Conservation (phyloP, 2,113 vertebrate species). For the Leptocoma aspasia region DNA sequence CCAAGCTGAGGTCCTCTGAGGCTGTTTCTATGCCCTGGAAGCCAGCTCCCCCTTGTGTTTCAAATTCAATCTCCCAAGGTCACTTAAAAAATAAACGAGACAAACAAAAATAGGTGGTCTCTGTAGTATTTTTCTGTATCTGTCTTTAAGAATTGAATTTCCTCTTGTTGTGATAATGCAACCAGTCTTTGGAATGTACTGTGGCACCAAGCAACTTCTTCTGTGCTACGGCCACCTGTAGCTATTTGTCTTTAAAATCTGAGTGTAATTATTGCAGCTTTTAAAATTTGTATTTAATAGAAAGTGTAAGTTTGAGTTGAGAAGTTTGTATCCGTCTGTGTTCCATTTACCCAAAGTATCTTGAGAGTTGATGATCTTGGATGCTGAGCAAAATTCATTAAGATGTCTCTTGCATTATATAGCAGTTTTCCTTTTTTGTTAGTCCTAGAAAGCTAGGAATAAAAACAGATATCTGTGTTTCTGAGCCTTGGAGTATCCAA, state of each 20-base stretch:
- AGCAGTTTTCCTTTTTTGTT: not conserved
- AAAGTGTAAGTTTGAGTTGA: not conserved
- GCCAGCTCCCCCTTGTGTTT: not conserved
- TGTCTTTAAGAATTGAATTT: not conserved
- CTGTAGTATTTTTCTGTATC: not conserved
- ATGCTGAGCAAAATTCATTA: not conserved
- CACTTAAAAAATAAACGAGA: not conserved
- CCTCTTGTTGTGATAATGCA: not conserved
- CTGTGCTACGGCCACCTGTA: fast-evolving
- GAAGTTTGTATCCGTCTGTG: not conserved
- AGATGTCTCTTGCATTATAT: not conserved
- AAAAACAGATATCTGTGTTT: not conserved
- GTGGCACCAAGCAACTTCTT: not conserved
- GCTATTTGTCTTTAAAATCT: not conserved
- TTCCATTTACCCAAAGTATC: not conserved
- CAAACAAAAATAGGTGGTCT: not conserved
- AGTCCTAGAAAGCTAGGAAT: not conserved
- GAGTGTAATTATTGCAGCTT: not conserved
- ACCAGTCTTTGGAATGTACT: not conserved
- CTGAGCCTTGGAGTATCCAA: not conserved
- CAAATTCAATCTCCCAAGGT: not conserved
- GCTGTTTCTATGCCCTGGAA: not conserved
- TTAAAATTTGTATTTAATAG: not conserved
- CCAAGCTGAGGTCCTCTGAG: not conserved
- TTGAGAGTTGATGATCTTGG: not conserved